Conservation (phyloP, 2,113 vertebrate genomes). For the Labrus mixtus region DNA sequence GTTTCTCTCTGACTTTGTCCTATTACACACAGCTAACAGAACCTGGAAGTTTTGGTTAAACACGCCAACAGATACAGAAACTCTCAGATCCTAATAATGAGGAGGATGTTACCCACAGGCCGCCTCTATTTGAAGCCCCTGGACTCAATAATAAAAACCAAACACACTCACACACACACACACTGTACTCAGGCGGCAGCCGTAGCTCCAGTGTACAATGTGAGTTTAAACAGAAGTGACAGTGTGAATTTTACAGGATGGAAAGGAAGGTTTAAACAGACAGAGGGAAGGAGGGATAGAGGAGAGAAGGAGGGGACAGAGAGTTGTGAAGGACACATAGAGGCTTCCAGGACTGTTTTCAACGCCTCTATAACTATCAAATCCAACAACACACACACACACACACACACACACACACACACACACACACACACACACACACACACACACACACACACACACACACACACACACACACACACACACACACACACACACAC, state of each 20-base stretch:
- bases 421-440: no score
- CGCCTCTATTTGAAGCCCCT: conserved; percentile 51
- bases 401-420: conserved; percentile 6
- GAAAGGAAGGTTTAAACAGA: conserved; percentile 65
- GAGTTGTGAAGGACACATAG: conserved; percentile 72
- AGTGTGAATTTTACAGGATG: conserved; percentile 69
- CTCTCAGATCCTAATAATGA: conserved; percentile 23
- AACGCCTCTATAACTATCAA: conserved; percentile 60
- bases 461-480: conserved; percentile 32
- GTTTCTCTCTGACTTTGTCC: background rate
- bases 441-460: background rate
- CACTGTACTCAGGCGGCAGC: conserved; percentile 10
- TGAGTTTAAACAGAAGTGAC: conserved; percentile 79
- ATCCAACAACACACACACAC: conserved; percentile 49
- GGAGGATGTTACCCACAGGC: conserved; percentile 53
- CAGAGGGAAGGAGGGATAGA: conserved; percentile 72
- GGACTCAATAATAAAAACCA: conserved; percentile 51
- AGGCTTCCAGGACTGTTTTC: conserved; percentile 69
- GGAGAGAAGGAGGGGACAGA: conserved; percentile 64
- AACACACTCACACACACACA: conserved; percentile 20
- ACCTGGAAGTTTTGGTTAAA: conserved; percentile 35
- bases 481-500: background rate
- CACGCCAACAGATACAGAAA: conserved; percentile 23
- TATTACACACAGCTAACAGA: background rate
- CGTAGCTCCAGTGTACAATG: conserved; percentile 50